Percentiles rank a stretch among this genome's conserved stretches.
Evolutionary conservation across 2,113 vertebrate species (phyloP).

Genomic region (Erinaceus europaeus): DNA sequence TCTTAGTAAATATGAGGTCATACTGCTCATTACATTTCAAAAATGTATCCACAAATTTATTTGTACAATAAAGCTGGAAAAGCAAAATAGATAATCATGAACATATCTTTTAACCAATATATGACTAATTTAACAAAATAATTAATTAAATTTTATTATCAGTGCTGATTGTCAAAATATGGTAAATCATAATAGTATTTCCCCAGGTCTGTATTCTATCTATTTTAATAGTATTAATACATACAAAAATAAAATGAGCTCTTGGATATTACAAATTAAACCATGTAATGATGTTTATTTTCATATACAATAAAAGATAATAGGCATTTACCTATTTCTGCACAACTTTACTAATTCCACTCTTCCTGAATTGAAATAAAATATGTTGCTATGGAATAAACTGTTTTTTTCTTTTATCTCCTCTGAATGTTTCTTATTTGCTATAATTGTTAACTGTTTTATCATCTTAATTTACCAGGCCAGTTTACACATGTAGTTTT

Average conservation of each 20-base stretch:
- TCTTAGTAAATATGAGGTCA: not conserved
- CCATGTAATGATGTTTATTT: not conserved
- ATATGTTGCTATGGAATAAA: conserved; percentile 18
- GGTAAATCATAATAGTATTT: not conserved
- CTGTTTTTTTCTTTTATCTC: conserved; percentile 41
- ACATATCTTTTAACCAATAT: not conserved
- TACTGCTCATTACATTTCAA: not conserved
- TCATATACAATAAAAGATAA: conserved; percentile 47
- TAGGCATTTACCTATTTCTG: conserved; percentile 13
- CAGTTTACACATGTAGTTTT: not conserved
- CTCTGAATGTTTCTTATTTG: conserved; percentile 10
- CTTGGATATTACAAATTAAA: conserved; percentile 19
- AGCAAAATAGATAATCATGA: not conserved
- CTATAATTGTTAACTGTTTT: conserved; percentile 19
- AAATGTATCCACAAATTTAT: not conserved
- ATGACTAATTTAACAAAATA: not conserved
- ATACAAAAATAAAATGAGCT: not conserved
- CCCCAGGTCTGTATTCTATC: not conserved
- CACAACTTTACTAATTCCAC: not conserved
- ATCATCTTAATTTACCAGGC: not conserved
- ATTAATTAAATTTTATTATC: not conserved
- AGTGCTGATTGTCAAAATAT: not conserved
- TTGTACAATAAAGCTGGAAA: not conserved
- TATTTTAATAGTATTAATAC: conserved; percentile 5
- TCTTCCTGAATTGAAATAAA: conserved; percentile 1